Base-by-base conservation (phyloP, 2,797 vertebrate genomes). In the Champsocephalus gunnari region DNA sequence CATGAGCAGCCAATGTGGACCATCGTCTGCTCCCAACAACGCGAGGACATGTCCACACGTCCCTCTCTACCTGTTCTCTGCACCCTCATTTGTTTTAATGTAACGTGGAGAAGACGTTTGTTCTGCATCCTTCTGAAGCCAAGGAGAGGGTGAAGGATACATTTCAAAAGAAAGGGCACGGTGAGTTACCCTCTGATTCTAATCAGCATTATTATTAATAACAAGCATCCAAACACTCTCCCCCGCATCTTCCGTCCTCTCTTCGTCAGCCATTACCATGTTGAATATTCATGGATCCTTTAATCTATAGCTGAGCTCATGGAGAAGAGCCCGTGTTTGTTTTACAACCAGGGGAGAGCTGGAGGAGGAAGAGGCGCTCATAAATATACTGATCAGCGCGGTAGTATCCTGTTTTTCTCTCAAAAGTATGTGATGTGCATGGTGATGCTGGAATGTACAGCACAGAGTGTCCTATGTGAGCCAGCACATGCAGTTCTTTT, bases 291-390 rank as follows among this genome's bases (percentile, higher is more conserved):
- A 91, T 83, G 55, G 45, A 5, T 2, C 68, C 82, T 89, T 89
- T 90, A 90, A 92, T 91, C 87, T 87, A 89, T 80, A 84, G 85
- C 82, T 51, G 79, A 82, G 82, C 89, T 86, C 82, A 80, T 86
- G 63, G 61, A 49, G 56, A 75, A 54, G 76, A 81, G 71, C 66
- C 34, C 0, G 43, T 76, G 79, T 88, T 90, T 84, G 83, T 89
- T 88, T 88, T 87, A 67, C 74, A 79, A 74, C 53, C 60, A 64
- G 53, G 48, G 57, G 71, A 59, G 77, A 72, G 81, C 70, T 79
- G 45, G 41, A 75, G 71, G 77, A 83, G 79, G 62, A 58, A 48
- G 73, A 62, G 44, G 69, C 13, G 64, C 74, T 87, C 77, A 73
- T 83, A 80, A 90, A 88, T 74, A 79, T 21, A 54, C 68, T 58